Conservation (phyloP, 1,140 invertebrate genomes). For the Drosophila pectinifera region DNA sequence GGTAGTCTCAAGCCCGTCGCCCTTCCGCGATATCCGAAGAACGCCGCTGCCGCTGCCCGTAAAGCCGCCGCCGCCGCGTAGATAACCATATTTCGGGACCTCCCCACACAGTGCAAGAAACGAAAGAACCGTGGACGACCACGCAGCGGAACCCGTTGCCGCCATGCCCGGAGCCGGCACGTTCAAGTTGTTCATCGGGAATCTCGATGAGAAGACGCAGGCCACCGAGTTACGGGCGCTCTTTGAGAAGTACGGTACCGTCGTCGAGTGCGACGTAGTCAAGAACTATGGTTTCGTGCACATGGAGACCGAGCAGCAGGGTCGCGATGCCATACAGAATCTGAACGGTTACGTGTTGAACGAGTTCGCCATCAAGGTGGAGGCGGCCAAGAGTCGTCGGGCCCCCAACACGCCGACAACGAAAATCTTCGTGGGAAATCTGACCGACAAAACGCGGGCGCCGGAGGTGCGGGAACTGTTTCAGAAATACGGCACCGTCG, state of each 20-base stretch:
- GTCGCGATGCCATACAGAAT: slow-evolving; percentile 95
- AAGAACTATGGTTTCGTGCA: slow-evolving; percentile 99
- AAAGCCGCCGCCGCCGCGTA: slow-evolving; percentile 54
- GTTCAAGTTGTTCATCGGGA: slow-evolving; percentile 98
- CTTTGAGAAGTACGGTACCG: slow-evolving; percentile 97
- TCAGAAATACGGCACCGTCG: slow-evolving; percentile 94
- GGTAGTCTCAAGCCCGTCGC: slow-evolving; percentile 23
- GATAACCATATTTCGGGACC: slow-evolving; percentile 40
- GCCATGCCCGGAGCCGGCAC: slow-evolving; percentile 94
- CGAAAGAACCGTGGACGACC: slow-evolving; percentile 75
- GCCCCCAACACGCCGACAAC: slow-evolving; percentile 93
- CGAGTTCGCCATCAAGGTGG: slow-evolving; percentile 95
- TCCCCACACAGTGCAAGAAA: slow-evolving; percentile 50
- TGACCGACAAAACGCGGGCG: slow-evolving; percentile 94
- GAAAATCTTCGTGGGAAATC: slow-evolving; percentile 95
- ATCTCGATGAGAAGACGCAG: slow-evolving; percentile 95
- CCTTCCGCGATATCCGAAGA: slow-evolving; percentile 35
- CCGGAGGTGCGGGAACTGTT: slow-evolving; percentile 94
- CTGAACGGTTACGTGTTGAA: slow-evolving; percentile 95
- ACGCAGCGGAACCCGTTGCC: slow-evolving; percentile 73
- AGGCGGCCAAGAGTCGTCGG: slow-evolving; percentile 94
- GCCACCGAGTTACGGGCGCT: slow-evolving; percentile 93
- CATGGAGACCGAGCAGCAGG: slow-evolving; percentile 96
- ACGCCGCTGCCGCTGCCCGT: slow-evolving; percentile 38
- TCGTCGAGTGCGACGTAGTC: slow-evolving; percentile 97